phyloP scores from a whole-genome alignment of 1,140 invertebrate genomes.

The Amphibalanus amphitrite region DNA sequence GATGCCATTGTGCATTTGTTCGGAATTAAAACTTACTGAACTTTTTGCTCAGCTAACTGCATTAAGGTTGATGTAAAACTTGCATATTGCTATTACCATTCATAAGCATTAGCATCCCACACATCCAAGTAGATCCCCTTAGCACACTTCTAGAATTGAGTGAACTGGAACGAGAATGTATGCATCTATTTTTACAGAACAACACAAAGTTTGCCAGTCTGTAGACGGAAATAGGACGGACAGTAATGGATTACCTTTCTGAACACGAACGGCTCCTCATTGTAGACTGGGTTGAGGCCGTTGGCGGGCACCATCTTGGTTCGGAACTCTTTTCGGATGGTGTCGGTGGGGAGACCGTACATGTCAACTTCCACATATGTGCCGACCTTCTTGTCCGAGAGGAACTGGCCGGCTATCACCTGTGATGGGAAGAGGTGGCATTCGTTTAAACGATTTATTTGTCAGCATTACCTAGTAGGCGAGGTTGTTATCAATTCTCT shows the following conservation, averaged over 20 bases:
- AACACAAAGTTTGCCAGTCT: neutral
- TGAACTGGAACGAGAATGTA: neutral
- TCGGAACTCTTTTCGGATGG: conserved; percentile 93
- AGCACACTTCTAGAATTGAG: neutral
- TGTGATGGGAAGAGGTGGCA: conserved; percentile 22
- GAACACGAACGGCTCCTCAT: conserved; percentile 96
- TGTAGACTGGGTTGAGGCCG: conserved; percentile 92
- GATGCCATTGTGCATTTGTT: too few relatives aligned
- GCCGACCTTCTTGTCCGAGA: conserved; percentile 95
- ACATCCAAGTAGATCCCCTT: conserved; percentile 13
- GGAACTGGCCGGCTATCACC: conserved; percentile 98
- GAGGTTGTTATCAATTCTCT: too few relatives aligned
- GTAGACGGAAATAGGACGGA: neutral
- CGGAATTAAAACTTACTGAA: too few relatives aligned
- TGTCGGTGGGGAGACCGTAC: conserved; percentile 98
- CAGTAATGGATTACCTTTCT: conserved; percentile 50
- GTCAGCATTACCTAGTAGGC: too few relatives aligned
- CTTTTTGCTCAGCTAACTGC: too few relatives aligned
- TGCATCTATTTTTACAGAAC: neutral
- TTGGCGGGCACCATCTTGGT: conserved; percentile 91
- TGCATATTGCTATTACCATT: too few relatives aligned
- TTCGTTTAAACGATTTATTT: too few relatives aligned
- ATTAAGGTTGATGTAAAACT: too few relatives aligned
- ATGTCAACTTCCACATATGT: conserved; percentile 99
- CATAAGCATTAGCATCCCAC: too few relatives aligned